These are phyloP conservation scores for Channa striata DNA, from an alignment of 2,797 vertebrate species.

Conservation along the genomic window DNA sequence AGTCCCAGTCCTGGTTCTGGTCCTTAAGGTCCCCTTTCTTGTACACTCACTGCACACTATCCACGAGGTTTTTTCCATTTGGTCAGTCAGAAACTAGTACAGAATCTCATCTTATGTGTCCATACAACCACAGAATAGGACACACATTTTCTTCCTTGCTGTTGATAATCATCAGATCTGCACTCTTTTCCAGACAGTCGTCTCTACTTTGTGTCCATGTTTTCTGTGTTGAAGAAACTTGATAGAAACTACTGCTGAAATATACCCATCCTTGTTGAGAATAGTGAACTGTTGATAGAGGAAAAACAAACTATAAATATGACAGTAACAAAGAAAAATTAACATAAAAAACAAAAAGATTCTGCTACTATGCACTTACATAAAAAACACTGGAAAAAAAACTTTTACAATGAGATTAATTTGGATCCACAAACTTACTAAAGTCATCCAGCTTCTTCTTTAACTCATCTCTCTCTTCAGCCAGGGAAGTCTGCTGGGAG, in stretches of 20 bases:
- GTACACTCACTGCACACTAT: too few relatives aligned
- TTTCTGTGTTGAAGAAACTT: conserved; percentile 1
- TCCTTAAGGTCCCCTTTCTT: too few relatives aligned
- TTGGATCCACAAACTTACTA: not conserved
- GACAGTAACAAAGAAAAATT: too few relatives aligned
- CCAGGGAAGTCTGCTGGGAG: not conserved
- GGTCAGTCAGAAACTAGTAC: too few relatives aligned
- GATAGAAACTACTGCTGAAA: conserved; percentile 11
- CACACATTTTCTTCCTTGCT: conserved; percentile 43
- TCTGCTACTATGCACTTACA: too few relatives aligned
- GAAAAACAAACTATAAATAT: too few relatives aligned
- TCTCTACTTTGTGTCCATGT: conserved; percentile 22
- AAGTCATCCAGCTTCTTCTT: not conserved
- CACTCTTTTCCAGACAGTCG: conserved; percentile 16
- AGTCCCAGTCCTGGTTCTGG: too few relatives aligned
- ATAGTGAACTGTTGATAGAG: not conserved
- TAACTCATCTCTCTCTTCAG: not conserved
- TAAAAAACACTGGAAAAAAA: too few relatives aligned
- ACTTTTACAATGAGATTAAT: too few relatives aligned
- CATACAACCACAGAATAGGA: not conserved
- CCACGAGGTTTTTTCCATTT: too few relatives aligned
- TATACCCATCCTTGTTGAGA: conserved; percentile 6
- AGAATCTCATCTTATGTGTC: too few relatives aligned
- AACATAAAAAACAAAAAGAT: too few relatives aligned
- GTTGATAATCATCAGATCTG: conserved; percentile 41